Conservation (phyloP, 1,140 invertebrate species). For the Sycophila sp. region DNA sequence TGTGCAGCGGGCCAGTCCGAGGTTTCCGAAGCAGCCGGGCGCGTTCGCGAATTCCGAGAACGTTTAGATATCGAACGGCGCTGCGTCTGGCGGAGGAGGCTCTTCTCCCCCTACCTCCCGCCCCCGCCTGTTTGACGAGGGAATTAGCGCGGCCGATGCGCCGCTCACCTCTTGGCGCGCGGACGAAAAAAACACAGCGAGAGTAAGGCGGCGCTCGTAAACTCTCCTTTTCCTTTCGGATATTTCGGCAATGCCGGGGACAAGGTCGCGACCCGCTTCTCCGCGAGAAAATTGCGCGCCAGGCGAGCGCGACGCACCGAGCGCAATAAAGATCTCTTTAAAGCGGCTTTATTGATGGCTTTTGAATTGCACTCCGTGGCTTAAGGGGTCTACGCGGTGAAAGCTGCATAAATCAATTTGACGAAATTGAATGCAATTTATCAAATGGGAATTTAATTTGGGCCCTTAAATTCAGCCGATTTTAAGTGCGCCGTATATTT, state of each 20-base stretch:
- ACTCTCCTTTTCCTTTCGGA: constrained; percentile 21
- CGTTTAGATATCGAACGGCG: constrained; percentile 12
- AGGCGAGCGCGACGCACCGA: too few species aligned
- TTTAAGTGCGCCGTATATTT: too few species aligned
- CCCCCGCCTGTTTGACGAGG: constrained; percentile 17
- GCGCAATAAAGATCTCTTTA: too few species aligned
- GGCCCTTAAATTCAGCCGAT: too few species aligned
- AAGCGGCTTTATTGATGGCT: too few species aligned
- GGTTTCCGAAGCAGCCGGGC: background rate
- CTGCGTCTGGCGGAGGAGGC: background rate
- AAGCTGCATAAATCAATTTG: too few species aligned
- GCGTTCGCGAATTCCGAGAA: constrained; percentile 22
- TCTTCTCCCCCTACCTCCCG: background rate
- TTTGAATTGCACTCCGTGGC: too few species aligned
- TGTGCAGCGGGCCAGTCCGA: background rate
- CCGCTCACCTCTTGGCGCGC: background rate
- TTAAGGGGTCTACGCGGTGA: too few species aligned
- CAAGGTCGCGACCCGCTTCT: constrained; percentile 33
- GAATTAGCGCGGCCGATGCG: constrained; percentile 23
- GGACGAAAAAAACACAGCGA: background rate
- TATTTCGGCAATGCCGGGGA: constrained; percentile 24
- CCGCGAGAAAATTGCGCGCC: too few species aligned
- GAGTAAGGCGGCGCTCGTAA: constrained; percentile 1
- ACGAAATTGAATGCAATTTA: too few species aligned
- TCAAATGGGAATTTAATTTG: too few species aligned